Evolutionary conservation across 2,888 invertebrate genomes (phyloP).

Genomic region (Campoletis raptor): DNA sequence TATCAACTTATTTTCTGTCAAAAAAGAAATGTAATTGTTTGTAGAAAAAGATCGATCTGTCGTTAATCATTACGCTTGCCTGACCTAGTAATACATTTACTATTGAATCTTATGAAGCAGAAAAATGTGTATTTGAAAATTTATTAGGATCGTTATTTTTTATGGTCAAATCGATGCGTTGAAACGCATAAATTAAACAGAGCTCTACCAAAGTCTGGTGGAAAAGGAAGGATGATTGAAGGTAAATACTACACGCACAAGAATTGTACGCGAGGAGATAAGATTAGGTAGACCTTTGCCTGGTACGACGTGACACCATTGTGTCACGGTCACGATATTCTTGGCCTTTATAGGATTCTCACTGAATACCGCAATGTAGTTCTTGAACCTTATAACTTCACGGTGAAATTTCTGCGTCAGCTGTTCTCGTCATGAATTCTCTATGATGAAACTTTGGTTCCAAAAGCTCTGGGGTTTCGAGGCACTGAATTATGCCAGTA

Average conservation of each 20-base stretch:
- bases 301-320: conserved; percentile 74
- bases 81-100: conserved; percentile 1
- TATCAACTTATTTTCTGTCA: not conserved
- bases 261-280: conserved; percentile 10
- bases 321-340: conserved; percentile 73
- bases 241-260: conserved; percentile 37
- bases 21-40: not conserved
- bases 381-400: conserved; percentile 25
- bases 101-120: not conserved
- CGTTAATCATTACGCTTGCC: not conserved
- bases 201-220: not conserved
- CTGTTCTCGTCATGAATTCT: conserved; percentile 3
- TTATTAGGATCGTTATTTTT: not conserved
- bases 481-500: not conserved
- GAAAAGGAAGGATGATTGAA: conserved; percentile 9
- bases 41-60: not conserved
- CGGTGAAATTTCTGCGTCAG: conserved; percentile 26
- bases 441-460: not conserved
- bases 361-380: conserved; percentile 26
- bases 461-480: not conserved
- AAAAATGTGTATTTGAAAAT: not conserved
- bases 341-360: conserved; percentile 44
- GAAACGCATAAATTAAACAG: not conserved
- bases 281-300: conserved; percentile 52
- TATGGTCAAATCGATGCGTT: not conserved